These are phyloP conservation scores for Chaetogeoica ovagalla DNA, from an alignment of 2,888 invertebrate genomes.

Conservation along the genomic window DNA sequence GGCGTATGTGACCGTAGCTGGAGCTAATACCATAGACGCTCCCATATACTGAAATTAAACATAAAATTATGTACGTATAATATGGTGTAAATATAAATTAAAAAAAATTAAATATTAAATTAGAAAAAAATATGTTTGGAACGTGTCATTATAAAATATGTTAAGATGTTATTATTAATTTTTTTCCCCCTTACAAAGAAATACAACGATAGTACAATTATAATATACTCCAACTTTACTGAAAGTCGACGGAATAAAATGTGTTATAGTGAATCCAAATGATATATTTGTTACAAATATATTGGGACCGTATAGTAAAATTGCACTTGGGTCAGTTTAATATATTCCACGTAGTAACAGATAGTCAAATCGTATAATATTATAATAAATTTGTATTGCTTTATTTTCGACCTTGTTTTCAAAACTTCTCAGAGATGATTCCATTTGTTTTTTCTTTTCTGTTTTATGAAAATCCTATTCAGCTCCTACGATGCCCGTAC, in stretches of 20 bases:
- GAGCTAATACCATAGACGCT: slow-evolving; percentile 58
- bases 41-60: slow-evolving; percentile 57
- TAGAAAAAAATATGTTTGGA: no score
- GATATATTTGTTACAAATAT: slow-evolving; percentile 18
- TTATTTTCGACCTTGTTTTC: slow-evolving; percentile 19
- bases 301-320: slow-evolving; percentile 9
- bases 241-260: neutral
- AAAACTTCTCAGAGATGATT: neutral
- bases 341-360: neutral
- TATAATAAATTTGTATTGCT: slow-evolving; percentile 26
- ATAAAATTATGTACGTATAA: neutral
- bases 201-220: neutral
- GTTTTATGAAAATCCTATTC: neutral
- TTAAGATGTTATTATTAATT: no score
- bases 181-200: no score
- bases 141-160: no score
- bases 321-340: slow-evolving; percentile 28
- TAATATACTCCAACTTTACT: slow-evolving; percentile 2
- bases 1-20: slow-evolving; percentile 64
- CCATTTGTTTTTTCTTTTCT: neutral
- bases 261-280: neutral
- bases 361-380: slow-evolving; percentile 9
- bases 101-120: neutral
- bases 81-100: neutral
- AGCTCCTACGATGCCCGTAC: neutral